phyloP scores from a whole-genome alignment of 2,113 vertebrate genomes.

The Notechis scutatus region DNA sequence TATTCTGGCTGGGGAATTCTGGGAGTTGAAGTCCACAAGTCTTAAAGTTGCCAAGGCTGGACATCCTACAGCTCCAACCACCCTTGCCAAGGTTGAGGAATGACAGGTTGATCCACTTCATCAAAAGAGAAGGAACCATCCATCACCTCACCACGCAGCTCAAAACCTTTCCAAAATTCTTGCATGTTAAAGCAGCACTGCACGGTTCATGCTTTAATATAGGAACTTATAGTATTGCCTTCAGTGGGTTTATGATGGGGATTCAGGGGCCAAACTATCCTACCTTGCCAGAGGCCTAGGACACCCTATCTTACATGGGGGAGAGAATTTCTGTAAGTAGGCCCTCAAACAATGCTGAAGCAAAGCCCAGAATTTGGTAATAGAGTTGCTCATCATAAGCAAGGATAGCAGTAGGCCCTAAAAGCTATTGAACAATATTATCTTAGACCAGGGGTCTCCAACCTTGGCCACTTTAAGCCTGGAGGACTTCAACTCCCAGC shows the following conservation, averaged over 20 bases:
- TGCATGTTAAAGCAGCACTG: background rate
- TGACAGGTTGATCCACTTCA: background rate
- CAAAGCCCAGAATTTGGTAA: constrained; percentile 31
- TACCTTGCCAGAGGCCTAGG: background rate
- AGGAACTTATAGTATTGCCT: background rate
- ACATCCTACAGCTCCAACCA: background rate
- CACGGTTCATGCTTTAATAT: background rate
- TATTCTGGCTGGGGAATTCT: background rate
- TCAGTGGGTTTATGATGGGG: background rate
- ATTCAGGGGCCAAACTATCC: background rate
- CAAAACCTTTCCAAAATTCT: background rate
- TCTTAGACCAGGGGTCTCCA: too few relatives aligned
- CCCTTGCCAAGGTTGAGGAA: background rate
- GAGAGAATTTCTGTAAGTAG: constrained; percentile 53
- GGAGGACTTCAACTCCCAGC: too few relatives aligned
- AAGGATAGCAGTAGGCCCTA: constrained; percentile 59
- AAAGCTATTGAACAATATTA: constrained; percentile 49
- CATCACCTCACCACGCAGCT: background rate
- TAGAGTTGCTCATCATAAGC: constrained; percentile 60
- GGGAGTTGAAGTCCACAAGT: background rate
- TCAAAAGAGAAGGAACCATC: background rate
- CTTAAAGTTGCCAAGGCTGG: background rate
- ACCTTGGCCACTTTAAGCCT: too few relatives aligned
- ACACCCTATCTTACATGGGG: constrained; percentile 25
- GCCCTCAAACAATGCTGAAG: constrained; percentile 50